Evolutionary conservation across 2,113 vertebrate species (phyloP).

Genomic region (Mungos mungo): DNA sequence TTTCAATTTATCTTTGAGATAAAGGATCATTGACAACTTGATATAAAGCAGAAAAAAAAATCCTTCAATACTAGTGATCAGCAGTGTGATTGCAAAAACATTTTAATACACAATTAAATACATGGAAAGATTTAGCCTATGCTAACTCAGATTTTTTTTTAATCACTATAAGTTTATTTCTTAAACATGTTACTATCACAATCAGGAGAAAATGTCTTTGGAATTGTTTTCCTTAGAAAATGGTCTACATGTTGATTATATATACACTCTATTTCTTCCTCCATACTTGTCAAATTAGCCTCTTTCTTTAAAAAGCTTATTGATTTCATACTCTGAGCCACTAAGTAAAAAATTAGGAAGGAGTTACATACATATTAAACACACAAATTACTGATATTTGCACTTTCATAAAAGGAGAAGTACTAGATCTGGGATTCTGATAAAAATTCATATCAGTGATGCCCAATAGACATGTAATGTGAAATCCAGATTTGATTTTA

Average conservation of each 20-base stretch:
- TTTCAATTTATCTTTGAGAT: not conserved
- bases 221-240: not conserved
- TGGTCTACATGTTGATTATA: not conserved
- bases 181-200: not conserved
- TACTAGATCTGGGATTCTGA: not conserved
- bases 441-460: not conserved
- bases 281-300: not conserved
- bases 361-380: not conserved
- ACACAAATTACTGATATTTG: not conserved
- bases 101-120: not conserved
- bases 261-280: not conserved
- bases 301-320: not conserved
- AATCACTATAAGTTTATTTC: not conserved
- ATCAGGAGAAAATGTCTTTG: not conserved
- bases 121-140: not conserved
- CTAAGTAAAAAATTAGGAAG: not conserved
- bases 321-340: not conserved
- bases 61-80: not conserved
- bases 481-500: not conserved
- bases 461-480: not conserved
- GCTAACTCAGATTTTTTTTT: not conserved
- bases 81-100: conserved; percentile 14
- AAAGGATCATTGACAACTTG: not conserved
- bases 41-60: not conserved
- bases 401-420: not conserved